Base-by-base conservation (phyloP, 1,140 invertebrate species). In the Dendroctonus ponderosae region DNA sequence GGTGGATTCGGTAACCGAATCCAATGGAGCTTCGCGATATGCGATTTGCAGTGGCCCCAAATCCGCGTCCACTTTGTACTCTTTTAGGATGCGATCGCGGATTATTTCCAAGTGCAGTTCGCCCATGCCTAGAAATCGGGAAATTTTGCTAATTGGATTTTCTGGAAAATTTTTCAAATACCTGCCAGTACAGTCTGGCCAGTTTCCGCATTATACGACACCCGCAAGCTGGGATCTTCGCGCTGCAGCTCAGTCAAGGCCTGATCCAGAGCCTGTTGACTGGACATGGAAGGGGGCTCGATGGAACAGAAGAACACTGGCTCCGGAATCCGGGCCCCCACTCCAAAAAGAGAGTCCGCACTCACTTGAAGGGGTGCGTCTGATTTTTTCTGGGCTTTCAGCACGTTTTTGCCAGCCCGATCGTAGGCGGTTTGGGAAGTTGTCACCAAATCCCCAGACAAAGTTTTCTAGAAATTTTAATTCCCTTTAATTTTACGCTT, bases 281-380 rank as follows among this genome's bases (percentile, higher is more conserved):
- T 85, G 0, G 87, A 83, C 62, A 89, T 75, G 59, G 91, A 94
- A 0, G 94, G 90, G 0, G 96, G 89, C 82, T 99, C 97, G 57
- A 99, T 90, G 0, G 94, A 94, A 79, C 97, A 98, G 75, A 97
- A 96, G 80, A 98, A 99, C 0, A 99, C 97, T 1, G 97, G 95
- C 74, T 96, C 90, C 0, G 94, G 94, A 65, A 95, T 56, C 15
- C 72, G 70, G 12, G 65, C 65, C 14, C 63, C 42, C 0, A 69
- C 42, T 4, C 83, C 72, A 81, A 83, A 88, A 54, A 67, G 8
- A 59, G 56, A 49, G 69, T 77, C 72, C 50, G 64, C n/a, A n/a
- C n/a, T n/a, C n/a, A n/a, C n/a, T n/a, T n/a, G n/a, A n/a, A n/a
- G n/a, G n/a, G n/a, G n/a, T n/a, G n/a, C 66, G 63, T 66, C 37